Percentiles rank a stretch among this genome's conserved stretches.
phyloP scores from a whole-genome alignment of 1,140 invertebrate species.

The Bombus terrestris region DNA sequence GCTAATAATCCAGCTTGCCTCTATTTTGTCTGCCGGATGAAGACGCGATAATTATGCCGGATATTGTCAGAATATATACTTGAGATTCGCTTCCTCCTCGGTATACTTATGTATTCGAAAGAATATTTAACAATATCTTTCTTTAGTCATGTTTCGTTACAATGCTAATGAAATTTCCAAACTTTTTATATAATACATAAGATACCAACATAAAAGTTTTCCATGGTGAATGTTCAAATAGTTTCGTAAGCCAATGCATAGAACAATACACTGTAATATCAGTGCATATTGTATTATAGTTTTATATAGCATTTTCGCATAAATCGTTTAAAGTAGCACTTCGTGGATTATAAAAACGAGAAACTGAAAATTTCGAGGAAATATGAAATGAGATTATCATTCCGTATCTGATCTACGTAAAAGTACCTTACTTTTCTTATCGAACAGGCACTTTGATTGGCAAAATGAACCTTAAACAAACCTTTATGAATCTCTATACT shows the following conservation, averaged over 20 bases:
- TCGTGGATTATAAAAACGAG: neutral
- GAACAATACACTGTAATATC: too few species aligned
- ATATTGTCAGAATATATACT: slow-evolving; percentile 12
- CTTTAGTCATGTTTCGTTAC: too few species aligned
- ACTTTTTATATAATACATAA: too few species aligned
- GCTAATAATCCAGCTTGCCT: neutral
- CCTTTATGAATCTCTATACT: neutral
- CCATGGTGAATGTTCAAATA: too few species aligned
- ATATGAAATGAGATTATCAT: too few species aligned
- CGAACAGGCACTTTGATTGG: neutral
- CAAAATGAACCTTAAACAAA: neutral
- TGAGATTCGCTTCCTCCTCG: neutral
- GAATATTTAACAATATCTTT: neutral
- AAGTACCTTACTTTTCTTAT: neutral
- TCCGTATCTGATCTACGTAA: neutral
- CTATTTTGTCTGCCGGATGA: slow-evolving; percentile 11
- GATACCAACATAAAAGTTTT: too few species aligned
- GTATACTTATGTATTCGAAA: neutral
- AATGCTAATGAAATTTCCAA: too few species aligned
- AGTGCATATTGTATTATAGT: too few species aligned
- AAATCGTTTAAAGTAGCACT: neutral
- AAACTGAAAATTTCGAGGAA: neutral
- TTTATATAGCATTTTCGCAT: neutral
- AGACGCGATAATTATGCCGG: slow-evolving; percentile 17
- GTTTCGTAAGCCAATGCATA: too few species aligned